Evolutionary conservation across 2,797 vertebrate species (phyloP).

Genomic region (Sebastes trivittatus): DNA sequence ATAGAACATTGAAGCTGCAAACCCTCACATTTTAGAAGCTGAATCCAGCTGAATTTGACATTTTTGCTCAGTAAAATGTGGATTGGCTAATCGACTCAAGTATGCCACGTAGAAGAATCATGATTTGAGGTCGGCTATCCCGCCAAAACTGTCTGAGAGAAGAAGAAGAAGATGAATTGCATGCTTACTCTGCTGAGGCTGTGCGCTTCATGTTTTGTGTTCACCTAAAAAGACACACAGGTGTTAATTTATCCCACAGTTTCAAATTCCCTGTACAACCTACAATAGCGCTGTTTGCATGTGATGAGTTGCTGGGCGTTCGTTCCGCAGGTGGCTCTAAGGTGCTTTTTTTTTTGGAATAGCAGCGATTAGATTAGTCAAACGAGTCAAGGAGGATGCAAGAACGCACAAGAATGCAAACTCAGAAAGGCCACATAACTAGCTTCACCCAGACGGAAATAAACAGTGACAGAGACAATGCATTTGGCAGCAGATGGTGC

Average conservation of each 20-base stretch:
- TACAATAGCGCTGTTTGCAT: neutral
- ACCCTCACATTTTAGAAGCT: neutral
- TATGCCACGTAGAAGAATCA: neutral
- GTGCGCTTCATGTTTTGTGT: neutral
- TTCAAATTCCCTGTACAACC: neutral
- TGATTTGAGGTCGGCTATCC: neutral
- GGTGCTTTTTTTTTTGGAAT: neutral
- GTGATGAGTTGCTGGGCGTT: neutral
- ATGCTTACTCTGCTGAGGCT: neutral
- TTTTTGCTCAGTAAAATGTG: neutral
- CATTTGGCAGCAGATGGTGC: conserved; percentile 53
- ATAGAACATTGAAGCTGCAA: neutral
- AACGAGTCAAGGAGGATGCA: conserved; percentile 6
- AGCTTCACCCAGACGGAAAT: neutral
- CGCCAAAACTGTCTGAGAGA: neutral
- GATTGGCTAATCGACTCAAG: neutral
- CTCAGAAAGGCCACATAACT: conserved; percentile 15
- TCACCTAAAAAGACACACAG: neutral
- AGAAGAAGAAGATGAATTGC: neutral
- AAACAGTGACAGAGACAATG: conserved; percentile 21
- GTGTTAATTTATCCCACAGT: neutral
- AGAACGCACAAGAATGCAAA: conserved; percentile 15
- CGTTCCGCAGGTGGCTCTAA: neutral
- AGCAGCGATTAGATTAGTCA: conserved; percentile 7
- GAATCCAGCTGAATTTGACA: neutral